These are phyloP conservation scores for Parnassius apollo DNA, from an alignment of 2,888 invertebrate genomes.

Conservation along the genomic window DNA sequence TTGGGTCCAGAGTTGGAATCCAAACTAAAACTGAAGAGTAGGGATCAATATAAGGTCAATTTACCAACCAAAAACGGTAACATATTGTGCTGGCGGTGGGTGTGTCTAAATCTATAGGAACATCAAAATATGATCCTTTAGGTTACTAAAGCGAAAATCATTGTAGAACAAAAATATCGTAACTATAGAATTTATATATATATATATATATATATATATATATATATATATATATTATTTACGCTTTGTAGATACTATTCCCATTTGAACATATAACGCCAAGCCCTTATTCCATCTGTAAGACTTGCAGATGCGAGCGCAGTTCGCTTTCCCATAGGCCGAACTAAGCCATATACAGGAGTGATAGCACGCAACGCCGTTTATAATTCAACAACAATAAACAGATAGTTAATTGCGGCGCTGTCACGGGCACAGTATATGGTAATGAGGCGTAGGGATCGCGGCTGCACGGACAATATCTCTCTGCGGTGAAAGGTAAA, in stretches of 20 bases:
- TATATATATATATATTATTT: background rate
- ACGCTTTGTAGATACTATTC: background rate
- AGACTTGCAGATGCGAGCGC: background rate
- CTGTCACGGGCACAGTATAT: constrained; percentile 80
- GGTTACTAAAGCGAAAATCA: too few relatives aligned
- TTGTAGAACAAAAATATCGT: too few relatives aligned
- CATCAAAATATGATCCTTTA: too few relatives aligned
- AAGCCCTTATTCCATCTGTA: background rate
- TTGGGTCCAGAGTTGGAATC: too few relatives aligned
- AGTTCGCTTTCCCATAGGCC: constrained; percentile 35
- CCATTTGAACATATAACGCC: constrained; percentile 5
- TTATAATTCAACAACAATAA: constrained; percentile 80
- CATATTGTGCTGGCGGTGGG: background rate
- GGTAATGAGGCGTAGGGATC: constrained; percentile 79
- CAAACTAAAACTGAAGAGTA: too few relatives aligned
- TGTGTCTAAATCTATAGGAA: background rate
- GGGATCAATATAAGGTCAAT: background rate
- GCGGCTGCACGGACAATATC: constrained; percentile 77
- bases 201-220: too few relatives aligned
- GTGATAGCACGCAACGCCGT: constrained; percentile 69
- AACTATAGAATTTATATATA: too few relatives aligned
- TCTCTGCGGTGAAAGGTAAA: constrained; percentile 79
- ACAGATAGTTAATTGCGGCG: constrained; percentile 80
- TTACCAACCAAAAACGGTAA: background rate
- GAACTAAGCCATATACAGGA: constrained; percentile 40